phyloP scores from a whole-genome alignment of 2,797 vertebrate genomes.

The Danio albolineatus region DNA sequence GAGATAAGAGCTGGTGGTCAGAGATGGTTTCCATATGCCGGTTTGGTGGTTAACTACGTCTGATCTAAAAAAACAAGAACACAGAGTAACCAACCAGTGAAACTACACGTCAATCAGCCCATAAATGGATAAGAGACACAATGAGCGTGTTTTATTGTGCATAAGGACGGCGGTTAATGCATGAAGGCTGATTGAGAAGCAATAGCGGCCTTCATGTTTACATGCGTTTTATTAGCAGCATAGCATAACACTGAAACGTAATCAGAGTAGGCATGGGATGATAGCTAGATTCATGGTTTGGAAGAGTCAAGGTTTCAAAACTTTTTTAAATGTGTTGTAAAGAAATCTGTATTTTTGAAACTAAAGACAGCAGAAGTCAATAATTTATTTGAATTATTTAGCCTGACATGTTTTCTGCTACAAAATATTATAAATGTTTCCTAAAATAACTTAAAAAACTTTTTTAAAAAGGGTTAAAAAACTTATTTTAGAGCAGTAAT shows the following conservation, averaged over 20 bases:
- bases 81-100: not conserved
- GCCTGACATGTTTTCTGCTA: too few species aligned
- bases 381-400: too few species aligned
- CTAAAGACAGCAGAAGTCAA: too few species aligned
- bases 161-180: not conserved
- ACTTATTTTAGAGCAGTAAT: too few species aligned
- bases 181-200: not conserved
- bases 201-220: not conserved
- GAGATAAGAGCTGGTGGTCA: constrained; percentile 36
- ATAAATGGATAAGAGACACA: not conserved
- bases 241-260: not conserved
- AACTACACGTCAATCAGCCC: not conserved
- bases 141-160: not conserved
- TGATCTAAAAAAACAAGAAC: not conserved
- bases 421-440: too few species aligned
- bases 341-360: too few species aligned
- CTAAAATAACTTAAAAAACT: too few species aligned
- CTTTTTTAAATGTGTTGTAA: too few species aligned
- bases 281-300: too few species aligned
- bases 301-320: too few species aligned
- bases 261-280: too few species aligned
- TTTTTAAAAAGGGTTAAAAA: too few species aligned
- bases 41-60: not conserved
- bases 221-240: not conserved
- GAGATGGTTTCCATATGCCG: constrained; percentile 16